phyloP scores from a whole-genome alignment of 2,797 vertebrate species.

The Acanthopagrus latus region DNA sequence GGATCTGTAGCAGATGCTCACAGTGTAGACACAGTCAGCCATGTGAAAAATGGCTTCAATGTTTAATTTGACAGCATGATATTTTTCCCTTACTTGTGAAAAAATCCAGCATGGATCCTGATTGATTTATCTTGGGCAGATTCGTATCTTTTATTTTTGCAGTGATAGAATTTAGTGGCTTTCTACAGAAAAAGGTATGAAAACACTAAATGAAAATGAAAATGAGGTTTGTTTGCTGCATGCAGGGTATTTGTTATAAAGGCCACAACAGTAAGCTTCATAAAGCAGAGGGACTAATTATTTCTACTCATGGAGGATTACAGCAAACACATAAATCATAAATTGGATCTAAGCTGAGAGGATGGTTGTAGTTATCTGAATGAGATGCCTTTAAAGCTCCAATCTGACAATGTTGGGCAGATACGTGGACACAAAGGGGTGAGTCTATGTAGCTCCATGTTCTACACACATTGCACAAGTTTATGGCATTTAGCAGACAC shows the following conservation, averaged over 20 bases:
- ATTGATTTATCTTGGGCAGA: background rate
- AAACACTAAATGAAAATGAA: background rate
- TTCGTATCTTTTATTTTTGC: background rate
- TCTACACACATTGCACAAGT: too few relatives aligned
- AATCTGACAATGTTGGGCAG: too few relatives aligned
- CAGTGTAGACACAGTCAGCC: background rate
- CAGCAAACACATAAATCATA: constrained; percentile 30
- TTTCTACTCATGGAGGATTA: constrained; percentile 37
- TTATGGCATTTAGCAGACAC: too few relatives aligned
- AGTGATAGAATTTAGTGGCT: background rate
- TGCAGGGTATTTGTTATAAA: constrained; percentile 18
- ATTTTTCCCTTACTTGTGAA: background rate
- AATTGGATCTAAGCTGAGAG: constrained; percentile 7
- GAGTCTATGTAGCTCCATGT: too few relatives aligned
- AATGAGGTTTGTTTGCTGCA: constrained; percentile 4
- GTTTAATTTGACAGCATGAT: background rate
- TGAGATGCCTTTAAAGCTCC: constrained; percentile 13
- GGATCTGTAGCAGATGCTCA: constrained; percentile 25
- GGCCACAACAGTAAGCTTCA: constrained; percentile 14
- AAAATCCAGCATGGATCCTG: background rate
- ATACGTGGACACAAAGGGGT: too few relatives aligned
- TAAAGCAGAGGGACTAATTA: constrained; percentile 56
- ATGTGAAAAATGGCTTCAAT: background rate
- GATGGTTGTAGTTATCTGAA: constrained; percentile 3
- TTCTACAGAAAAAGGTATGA: background rate